Percentiles rank a stretch among this genome's conserved stretches.
Evolutionary conservation across 64 coral and sea anemone species (phyloP).

Genomic region (Orbicella faveolata): DNA sequence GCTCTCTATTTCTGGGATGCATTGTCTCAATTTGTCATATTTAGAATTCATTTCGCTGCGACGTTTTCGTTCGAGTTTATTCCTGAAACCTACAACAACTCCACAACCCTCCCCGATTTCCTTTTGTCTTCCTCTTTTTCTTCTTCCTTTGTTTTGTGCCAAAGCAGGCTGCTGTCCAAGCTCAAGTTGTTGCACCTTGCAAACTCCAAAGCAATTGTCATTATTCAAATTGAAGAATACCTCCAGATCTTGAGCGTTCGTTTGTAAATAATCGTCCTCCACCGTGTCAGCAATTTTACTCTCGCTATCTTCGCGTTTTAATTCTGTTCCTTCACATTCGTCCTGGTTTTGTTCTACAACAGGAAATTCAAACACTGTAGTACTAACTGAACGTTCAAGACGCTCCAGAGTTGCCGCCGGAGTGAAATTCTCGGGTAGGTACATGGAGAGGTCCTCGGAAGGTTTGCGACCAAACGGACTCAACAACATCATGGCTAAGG

Average conservation of each 20-base stretch:
- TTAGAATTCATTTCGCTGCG: slow-evolving; percentile 52
- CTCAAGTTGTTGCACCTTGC: background rate
- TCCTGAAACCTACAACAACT: slow-evolving; percentile 1
- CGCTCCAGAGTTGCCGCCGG: slow-evolving; percentile 21
- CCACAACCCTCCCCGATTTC: background rate
- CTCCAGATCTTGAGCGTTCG: background rate
- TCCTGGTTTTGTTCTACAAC: background rate
- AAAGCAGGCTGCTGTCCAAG: background rate
- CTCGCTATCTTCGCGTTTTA: background rate
- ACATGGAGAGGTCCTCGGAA: slow-evolving; percentile 33
- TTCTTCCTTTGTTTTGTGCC: background rate
- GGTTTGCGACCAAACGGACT: slow-evolving; percentile 19
- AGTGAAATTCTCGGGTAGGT: slow-evolving; percentile 39
- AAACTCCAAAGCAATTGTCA: background rate
- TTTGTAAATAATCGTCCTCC: background rate
- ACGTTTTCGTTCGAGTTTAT: slow-evolving; percentile 47
- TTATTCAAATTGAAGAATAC: background rate
- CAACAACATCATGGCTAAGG: slow-evolving; percentile 16
- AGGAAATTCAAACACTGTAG: slow-evolving; percentile 28
- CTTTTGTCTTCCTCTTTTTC: background rate
- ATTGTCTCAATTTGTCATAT: slow-evolving; percentile 48
- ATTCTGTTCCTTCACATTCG: background rate
- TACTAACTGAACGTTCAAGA: background rate
- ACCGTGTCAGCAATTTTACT: background rate
- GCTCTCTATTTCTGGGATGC: slow-evolving; percentile 38